Evolutionary conservation across 2,888 invertebrate genomes (phyloP), one percentile per base, ranked within the genome.

Genomic region (Apodemia duryi): DNA sequence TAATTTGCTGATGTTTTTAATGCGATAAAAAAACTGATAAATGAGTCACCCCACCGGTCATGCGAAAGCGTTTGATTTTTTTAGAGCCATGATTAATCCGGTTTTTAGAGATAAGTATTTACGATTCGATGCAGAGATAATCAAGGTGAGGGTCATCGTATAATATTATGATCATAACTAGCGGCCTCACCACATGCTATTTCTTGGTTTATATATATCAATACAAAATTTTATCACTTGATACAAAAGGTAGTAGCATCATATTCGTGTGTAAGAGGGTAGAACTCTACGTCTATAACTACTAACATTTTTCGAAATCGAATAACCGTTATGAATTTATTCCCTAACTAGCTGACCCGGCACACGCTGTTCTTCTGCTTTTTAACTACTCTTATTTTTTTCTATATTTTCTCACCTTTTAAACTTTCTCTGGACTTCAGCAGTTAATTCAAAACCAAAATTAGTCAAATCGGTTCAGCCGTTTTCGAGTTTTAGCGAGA

Each of bases 181-280:
- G 66, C 63, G 61, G 65, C 62, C 52, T 46, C 64, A 68, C 72
- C 74, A 67, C 73, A 73, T 71, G 73, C 73, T 71, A 72, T 62
- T 70, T 69, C 65, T 54, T 49, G 54, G 46, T 68, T 68, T 57
- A 6, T 57, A 6, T 7, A 1, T 7, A 1, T 7, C 7, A 7
- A 7, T 6, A 7, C 7, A 6, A 7, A 38, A 1, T 38, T 7
- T 2, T 38, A 38, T 1, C 7, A 38, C 38, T 7, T 1, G 6
- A 38, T 38, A 38, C 7, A 38, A 5, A 38, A 6, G 6, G 38
- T 38, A 35, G 3, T 35, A 4, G 21, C 21, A 21, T 21, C 21
- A 21, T 21, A 21, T 21, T 21, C 21, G 21, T 21, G 21, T 21
- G 21, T 21, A 21, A 21, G 21, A 21, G 21, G 21, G 21, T 21